These are phyloP conservation scores for Aegithalos caudatus DNA, from an alignment of 2,113 vertebrate species.

Conservation along the genomic window DNA sequence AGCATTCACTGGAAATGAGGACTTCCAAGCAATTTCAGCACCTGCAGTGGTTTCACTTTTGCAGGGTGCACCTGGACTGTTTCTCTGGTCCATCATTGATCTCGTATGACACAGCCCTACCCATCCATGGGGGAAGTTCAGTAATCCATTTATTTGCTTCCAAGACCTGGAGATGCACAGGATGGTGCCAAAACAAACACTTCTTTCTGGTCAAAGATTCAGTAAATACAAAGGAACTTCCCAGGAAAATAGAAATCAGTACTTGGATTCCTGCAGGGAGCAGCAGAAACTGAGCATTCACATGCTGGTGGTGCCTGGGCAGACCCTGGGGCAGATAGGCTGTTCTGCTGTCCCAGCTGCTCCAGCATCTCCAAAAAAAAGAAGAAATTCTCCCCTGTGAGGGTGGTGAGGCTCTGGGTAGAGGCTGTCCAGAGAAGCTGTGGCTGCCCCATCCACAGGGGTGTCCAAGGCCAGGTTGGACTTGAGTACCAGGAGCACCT, in stretches of 20 bases:
- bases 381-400: neutral
- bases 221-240: neutral
- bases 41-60: neutral
- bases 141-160: neutral
- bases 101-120: neutral
- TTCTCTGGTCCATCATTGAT: neutral
- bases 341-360: neutral
- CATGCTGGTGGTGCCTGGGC: accelerated
- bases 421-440: neutral
- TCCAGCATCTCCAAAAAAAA: neutral
- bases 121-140: neutral
- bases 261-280: neutral
- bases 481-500: neutral
- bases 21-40: neutral
- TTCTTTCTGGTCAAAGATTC: neutral
- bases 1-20: neutral
- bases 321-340: neutral
- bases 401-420: neutral
- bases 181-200: neutral
- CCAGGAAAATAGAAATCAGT: neutral
- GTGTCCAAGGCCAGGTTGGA: neutral
- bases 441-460: neutral
- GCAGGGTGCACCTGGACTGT: neutral
- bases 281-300: neutral
- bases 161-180: neutral